Percentiles rank a stretch among this genome's conserved stretches.
Evolutionary conservation across 2,888 invertebrate genomes (phyloP).

Genomic region (Cataglyphis albicans): DNA sequence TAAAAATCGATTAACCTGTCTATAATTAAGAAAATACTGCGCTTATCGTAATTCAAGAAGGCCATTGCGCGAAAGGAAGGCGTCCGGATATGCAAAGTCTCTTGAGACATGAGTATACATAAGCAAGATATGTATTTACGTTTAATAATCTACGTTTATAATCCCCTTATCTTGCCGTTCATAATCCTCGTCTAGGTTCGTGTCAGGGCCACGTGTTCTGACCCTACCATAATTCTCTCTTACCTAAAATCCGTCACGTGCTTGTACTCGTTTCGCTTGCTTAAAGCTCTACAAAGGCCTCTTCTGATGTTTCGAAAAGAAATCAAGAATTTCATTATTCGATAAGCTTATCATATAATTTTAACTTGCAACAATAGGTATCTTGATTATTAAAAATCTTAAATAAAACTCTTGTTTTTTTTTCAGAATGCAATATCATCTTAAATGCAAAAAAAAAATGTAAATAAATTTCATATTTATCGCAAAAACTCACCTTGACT

Average conservation of each 20-base stretch:
- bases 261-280: constrained; percentile 9
- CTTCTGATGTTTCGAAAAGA: background rate
- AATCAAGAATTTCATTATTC: constrained; percentile 9
- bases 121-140: constrained; percentile 18
- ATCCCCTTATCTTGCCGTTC: constrained; percentile 42
- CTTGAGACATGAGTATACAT: constrained; percentile 5
- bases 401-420: background rate
- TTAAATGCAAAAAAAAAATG: background rate
- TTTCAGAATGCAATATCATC: background rate
- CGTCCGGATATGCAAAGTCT: background rate
- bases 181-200: constrained; percentile 51
- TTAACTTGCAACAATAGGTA: background rate
- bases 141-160: constrained; percentile 31
- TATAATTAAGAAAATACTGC: constrained; percentile 8
- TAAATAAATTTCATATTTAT: constrained; percentile 1
- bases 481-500: constrained; percentile 9
- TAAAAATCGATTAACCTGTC: background rate
- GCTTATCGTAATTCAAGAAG: background rate
- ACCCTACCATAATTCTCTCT: constrained; percentile 52
- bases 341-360: background rate
- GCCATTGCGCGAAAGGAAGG: background rate
- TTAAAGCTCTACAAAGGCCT: background rate
- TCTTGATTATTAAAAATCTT: background rate
- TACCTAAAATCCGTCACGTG: constrained; percentile 53
- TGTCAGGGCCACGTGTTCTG: constrained; percentile 16